Evolutionary conservation across 1,140 invertebrate genomes (phyloP).

Genomic region (Trichoplusia ni): DNA sequence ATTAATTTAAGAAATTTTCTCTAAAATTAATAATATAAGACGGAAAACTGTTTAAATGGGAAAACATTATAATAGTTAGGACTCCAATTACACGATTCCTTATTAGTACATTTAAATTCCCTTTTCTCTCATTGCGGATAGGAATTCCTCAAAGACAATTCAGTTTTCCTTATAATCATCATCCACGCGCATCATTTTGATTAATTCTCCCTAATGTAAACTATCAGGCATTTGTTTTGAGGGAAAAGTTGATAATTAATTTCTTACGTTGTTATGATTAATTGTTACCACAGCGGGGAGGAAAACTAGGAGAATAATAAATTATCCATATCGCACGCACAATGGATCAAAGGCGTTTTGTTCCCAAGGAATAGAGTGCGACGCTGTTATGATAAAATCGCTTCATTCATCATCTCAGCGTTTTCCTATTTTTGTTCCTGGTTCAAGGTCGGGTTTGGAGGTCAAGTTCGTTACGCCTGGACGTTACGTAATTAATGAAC

Average conservation of each 20-base stretch:
- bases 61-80: too few species aligned
- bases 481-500: constrained; percentile 2
- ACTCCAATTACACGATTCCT: too few species aligned
- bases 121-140: too few species aligned
- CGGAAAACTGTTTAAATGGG: too few species aligned
- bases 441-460: constrained; percentile 6
- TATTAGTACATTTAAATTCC: too few species aligned
- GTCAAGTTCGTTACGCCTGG: constrained; percentile 15
- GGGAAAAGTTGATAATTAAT: constrained; percentile 34
- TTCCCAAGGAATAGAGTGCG: constrained; percentile 26
- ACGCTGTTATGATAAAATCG: constrained; percentile 28
- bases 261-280: constrained; percentile 30
- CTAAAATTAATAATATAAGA: too few species aligned
- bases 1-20: too few species aligned
- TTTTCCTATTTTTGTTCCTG: constrained; percentile 17
- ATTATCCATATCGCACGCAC: constrained; percentile 32
- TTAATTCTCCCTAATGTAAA: neutral
- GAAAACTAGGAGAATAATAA: constrained; percentile 33
- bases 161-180: neutral
- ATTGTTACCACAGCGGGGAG: constrained; percentile 6
- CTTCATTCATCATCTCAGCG: constrained; percentile 21
- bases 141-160: too few species aligned
- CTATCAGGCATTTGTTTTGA: constrained; percentile 1
- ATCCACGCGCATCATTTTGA: neutral
- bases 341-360: constrained; percentile 29